Evolutionary conservation across 2,888 invertebrate species (phyloP), one percentile per base, ranked within the genome.

Genomic region (Elegia similella): DNA sequence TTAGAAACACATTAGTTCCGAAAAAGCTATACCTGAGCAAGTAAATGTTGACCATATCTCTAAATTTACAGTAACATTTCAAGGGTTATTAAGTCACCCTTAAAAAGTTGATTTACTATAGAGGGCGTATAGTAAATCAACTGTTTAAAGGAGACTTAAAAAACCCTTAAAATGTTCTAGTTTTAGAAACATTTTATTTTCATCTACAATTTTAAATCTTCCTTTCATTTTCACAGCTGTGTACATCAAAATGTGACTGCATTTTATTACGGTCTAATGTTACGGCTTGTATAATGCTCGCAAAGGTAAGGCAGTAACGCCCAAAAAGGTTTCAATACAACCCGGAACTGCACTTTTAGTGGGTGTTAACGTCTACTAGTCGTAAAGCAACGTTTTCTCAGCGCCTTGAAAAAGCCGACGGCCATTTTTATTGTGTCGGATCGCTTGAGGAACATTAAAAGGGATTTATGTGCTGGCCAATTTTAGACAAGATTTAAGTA

Each of bases 401-500:
- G 71, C 72, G 76, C 73, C 56, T 56, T 64, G 67, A 72, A 75
- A 78, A 75, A 69, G 73, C 63, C 62, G 59, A 52, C 67, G 74
- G 67, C 71, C 66, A 60, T 65, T 69, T 66, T 73, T 71, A 78
- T 84, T 80, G 81, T 80, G 73, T 69, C 57, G 65, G 72, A 70
- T 76, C 81, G 77, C 75, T 77, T 70, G 69, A 70, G 75, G 70
- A 70, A 78, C 83, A 80, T 84, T 83, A 84, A 80, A 66, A 62
- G 60, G 65, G 78, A 82, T 83, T 85, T 84, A 82, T 72, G 73
- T 68, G 63, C 66, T 5, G 66, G 70, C 73, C 82, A 80, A 80
- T 82, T 82, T 84, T 78, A 80, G 77, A 75, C 72, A 74, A 70
- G 75, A 76, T 78, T 82, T 82, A 78, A 82, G 78, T 80, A 78